Evolutionary conservation across 2,888 invertebrate species (phyloP).

Genomic region (Baccha elongata): DNA sequence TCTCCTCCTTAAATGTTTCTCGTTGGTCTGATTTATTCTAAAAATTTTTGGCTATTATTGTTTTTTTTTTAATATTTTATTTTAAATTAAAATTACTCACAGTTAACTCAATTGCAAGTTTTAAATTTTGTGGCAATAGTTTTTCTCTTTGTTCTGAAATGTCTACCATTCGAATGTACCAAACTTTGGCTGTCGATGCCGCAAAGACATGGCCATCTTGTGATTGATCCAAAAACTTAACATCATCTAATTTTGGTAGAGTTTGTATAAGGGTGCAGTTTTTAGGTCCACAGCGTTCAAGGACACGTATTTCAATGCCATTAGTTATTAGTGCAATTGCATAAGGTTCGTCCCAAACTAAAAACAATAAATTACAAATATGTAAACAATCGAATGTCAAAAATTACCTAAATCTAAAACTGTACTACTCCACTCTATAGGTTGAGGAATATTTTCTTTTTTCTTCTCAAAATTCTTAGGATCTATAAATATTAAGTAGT

Average conservation of each 20-base stretch:
- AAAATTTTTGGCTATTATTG: background rate
- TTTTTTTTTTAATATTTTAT: background rate
- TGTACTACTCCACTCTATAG: slow-evolving; percentile 78
- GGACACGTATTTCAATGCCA: slow-evolving; percentile 92
- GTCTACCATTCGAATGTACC: background rate
- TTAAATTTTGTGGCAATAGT: background rate
- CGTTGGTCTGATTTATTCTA: slow-evolving; percentile 93
- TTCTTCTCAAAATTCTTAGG: slow-evolving; percentile 84
- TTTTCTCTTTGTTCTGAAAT: background rate
- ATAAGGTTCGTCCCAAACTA: slow-evolving; percentile 96
- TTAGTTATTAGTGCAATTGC: slow-evolving; percentile 92
- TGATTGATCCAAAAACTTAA: background rate
- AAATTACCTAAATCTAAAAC: slow-evolving; percentile 78
- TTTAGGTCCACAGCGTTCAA: slow-evolving; percentile 88
- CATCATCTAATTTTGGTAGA: background rate
- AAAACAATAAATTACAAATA: background rate
- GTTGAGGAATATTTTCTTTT: slow-evolving; percentile 69
- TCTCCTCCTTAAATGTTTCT: slow-evolving; percentile 90
- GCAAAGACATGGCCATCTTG: background rate
- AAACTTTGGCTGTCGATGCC: background rate
- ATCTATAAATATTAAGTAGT: slow-evolving; percentile 93
- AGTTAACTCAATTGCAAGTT: slow-evolving; percentile 83
- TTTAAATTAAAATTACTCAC: slow-evolving; percentile 83
- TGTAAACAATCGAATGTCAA: slow-evolving; percentile 82
- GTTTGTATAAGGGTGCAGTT: slow-evolving; percentile 81